Evolutionary conservation across 2,797 vertebrate genomes (phyloP), one percentile per base, ranked within the genome.

Genomic region (Craterocephalus amniculus): DNA sequence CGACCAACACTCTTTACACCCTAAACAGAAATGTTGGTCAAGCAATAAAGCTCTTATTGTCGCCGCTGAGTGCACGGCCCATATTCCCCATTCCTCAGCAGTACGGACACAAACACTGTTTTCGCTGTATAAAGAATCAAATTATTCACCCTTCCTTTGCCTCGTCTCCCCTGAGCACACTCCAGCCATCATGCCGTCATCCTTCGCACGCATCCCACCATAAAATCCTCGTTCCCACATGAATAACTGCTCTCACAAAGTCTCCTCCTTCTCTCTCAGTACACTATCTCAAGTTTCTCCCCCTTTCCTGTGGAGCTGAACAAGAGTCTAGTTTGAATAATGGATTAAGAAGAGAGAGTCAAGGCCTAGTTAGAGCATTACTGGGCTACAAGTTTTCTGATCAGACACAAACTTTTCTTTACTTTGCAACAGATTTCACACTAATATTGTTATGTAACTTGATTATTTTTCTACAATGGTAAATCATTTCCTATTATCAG

Each of bases 71-170:
- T 56, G 54, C 76, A 61, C 20, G 36, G 51, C 80, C 70, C 24
- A 45, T 59, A 49, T 73, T 78, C 62, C 59, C 16, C 63, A 63
- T 63, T 73, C 34, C 65, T 65, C 9, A 2, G n/a, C 69, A 67
- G 49, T 63, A 54, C 69, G 60, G 58, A 65, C 38, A 34, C 54
- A 58, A 58, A 86, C 76, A 79, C 66, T 63, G 64, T 61, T 60
- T 58, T 52, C 16, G 4, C 72, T 69, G 70, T 72, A 38, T 4
- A 54, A 75, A 80, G 56, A 71, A 81, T 84, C 65, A 20, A 69
- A 45, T 81, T 79, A 86, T 88, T 92, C 87, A 93, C 91, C 91
- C 72, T 73, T 87, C 51, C 70, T 79, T 76, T 69, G 85, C 66
- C 86, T 89, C 87, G 67, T 86, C 70, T 82, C 67, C 34, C 27